These are phyloP conservation scores for Furcula furcula DNA, from an alignment of 2,888 invertebrate genomes.

Conservation along the genomic window DNA sequence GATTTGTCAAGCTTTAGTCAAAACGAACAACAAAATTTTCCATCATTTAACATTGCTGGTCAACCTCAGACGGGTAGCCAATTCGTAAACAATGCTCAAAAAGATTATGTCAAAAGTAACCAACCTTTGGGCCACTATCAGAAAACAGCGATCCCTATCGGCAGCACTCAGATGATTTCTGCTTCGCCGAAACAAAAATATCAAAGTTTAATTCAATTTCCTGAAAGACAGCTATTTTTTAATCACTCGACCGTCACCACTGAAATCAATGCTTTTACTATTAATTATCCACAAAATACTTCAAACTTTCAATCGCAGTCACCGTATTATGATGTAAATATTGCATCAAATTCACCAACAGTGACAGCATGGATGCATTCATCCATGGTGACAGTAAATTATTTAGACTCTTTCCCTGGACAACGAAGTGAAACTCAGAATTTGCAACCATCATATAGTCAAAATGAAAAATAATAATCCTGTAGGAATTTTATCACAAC, in stretches of 20 bases:
- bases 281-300: background rate
- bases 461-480: background rate
- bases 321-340: background rate
- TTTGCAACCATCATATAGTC: background rate
- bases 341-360: background rate
- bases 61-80: background rate
- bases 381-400: background rate
- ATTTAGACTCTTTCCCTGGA: background rate
- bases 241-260: conserved; percentile 3
- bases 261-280: too few species aligned
- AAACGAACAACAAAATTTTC: background rate
- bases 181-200: background rate
- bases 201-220: conserved; percentile 6
- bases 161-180: background rate
- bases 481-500: background rate
- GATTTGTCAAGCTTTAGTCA: conserved; percentile 3
- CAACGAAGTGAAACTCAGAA: background rate
- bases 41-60: conserved; percentile 1
- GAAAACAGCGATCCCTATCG: background rate
- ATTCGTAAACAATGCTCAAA: background rate
- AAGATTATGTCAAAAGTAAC: background rate
- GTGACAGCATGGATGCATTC: too few species aligned
- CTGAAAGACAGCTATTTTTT: conserved; percentile 1
- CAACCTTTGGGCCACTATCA: conserved; percentile 2
- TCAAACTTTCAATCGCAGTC: background rate